These are phyloP conservation scores for Cossypha niveicapilla DNA, from an alignment of 2,797 vertebrate species.

Conservation along the genomic window DNA sequence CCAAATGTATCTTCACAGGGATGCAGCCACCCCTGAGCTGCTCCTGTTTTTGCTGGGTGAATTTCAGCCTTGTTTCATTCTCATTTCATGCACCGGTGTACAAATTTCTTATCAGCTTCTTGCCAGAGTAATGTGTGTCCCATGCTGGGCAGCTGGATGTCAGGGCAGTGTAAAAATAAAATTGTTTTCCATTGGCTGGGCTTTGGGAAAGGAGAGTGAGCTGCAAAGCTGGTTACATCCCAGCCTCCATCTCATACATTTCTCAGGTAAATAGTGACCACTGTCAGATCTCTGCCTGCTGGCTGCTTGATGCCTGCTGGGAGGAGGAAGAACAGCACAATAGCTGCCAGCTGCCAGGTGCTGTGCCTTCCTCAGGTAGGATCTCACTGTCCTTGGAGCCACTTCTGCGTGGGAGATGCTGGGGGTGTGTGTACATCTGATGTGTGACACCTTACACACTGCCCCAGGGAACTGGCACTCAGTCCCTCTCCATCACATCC, in stretches of 20 bases:
- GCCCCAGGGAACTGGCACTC: not conserved
- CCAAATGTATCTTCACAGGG: not conserved
- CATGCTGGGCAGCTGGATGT: not conserved
- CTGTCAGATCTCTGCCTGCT: not conserved
- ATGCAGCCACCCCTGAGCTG: not conserved
- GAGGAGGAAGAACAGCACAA: not conserved
- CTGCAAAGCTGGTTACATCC: not conserved
- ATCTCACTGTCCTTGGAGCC: not conserved
- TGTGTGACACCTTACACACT: fast-evolving
- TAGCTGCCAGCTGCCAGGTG: not conserved
- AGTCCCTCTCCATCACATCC: not conserved
- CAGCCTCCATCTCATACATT: not conserved
- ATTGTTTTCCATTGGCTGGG: not conserved
- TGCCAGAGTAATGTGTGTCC: not conserved
- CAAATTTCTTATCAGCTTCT: constrained; percentile 28
- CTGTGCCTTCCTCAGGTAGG: not conserved
- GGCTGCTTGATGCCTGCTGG: not conserved
- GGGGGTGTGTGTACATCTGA: too few species aligned
- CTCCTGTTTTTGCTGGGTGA: not conserved
- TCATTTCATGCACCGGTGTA: constrained; percentile 10
- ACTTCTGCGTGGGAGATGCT: fast-evolving
- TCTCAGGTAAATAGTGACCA: not conserved
- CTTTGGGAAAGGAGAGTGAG: not conserved
- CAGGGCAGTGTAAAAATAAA: not conserved
- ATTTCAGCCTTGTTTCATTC: constrained; percentile 16